Percentiles rank a stretch among this genome's conserved stretches.
Conservation (phyloP, 2,113 vertebrate genomes). For the Nipponia nippon region DNA sequence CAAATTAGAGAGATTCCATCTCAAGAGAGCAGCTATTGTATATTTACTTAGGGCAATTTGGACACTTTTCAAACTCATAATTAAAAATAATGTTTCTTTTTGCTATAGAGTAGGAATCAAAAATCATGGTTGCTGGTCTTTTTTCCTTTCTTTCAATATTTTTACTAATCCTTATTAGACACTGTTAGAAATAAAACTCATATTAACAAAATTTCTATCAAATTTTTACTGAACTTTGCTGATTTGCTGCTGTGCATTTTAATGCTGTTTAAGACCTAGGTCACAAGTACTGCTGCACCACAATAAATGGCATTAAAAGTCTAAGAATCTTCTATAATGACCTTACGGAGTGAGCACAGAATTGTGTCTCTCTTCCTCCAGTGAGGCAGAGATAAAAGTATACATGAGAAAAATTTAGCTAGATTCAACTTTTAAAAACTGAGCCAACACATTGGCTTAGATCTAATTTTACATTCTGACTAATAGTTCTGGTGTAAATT, state of each 20-base stretch:
- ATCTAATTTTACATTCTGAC: constrained; percentile 53
- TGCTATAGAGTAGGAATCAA: neutral
- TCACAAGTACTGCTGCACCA: neutral
- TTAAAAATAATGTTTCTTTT: neutral
- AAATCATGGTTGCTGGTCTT: neutral
- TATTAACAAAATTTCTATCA: neutral
- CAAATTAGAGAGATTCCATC: neutral
- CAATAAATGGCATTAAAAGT: neutral
- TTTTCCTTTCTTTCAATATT: neutral
- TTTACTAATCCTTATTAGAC: neutral
- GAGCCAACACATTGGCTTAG: neutral
- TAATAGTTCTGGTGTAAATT: constrained; percentile 54
- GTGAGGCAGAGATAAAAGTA: neutral
- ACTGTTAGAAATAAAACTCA: neutral
- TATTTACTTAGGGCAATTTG: neutral
- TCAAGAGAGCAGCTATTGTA: neutral
- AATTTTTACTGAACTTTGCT: neutral
- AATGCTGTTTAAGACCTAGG: neutral
- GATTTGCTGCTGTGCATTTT: neutral
- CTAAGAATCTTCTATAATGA: neutral
- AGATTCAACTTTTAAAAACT: neutral
- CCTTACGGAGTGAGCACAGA: neutral
- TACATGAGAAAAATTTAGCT: neutral
- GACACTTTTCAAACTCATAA: neutral
- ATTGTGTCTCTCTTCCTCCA: neutral